Evolutionary conservation across 2,797 vertebrate genomes (phyloP).

Genomic region (Chaetophractus vellerosus): DNA sequence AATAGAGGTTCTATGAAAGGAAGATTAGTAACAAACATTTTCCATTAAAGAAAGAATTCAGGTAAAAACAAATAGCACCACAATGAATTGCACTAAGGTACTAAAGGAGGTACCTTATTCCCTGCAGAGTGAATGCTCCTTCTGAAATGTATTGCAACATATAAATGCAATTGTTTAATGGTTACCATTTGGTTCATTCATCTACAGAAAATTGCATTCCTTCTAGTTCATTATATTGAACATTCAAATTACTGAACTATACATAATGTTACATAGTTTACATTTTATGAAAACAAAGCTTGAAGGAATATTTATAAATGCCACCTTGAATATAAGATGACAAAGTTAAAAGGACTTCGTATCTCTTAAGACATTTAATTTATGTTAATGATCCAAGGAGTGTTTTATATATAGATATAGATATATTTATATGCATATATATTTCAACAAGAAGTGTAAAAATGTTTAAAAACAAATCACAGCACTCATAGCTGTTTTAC

Average conservation of each 20-base stretch:
- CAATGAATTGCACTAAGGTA: slow-evolving; percentile 84
- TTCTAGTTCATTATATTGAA: slow-evolving; percentile 86
- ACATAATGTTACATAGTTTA: slow-evolving; percentile 90
- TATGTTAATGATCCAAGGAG: slow-evolving; percentile 88
- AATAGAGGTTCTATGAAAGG: slow-evolving; percentile 68
- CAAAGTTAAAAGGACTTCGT: slow-evolving; percentile 82
- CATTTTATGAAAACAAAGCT: slow-evolving; percentile 89
- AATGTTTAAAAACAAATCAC: slow-evolving; percentile 88
- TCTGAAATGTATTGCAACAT: slow-evolving; percentile 82
- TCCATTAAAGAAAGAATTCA: slow-evolving; percentile 76
- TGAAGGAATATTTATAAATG: slow-evolving; percentile 87
- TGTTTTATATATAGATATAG: slow-evolving; percentile 85
- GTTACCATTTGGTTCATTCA: slow-evolving; percentile 86
- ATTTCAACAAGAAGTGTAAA: slow-evolving; percentile 88
- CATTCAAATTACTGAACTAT: slow-evolving; percentile 88
- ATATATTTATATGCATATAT: slow-evolving; percentile 86
- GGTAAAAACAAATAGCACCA: slow-evolving; percentile 88
- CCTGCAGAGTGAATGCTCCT: slow-evolving; percentile 86
- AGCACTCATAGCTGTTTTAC: slow-evolving; percentile 87
- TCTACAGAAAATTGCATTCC: slow-evolving; percentile 87
- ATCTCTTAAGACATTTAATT: slow-evolving; percentile 88
- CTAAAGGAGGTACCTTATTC: slow-evolving; percentile 86
- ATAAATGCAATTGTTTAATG: slow-evolving; percentile 82
- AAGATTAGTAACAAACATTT: slow-evolving; percentile 80
- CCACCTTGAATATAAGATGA: slow-evolving; percentile 84